Conservation (phyloP, 2,888 invertebrate species). For the Cyrtodaria siliqua region DNA sequence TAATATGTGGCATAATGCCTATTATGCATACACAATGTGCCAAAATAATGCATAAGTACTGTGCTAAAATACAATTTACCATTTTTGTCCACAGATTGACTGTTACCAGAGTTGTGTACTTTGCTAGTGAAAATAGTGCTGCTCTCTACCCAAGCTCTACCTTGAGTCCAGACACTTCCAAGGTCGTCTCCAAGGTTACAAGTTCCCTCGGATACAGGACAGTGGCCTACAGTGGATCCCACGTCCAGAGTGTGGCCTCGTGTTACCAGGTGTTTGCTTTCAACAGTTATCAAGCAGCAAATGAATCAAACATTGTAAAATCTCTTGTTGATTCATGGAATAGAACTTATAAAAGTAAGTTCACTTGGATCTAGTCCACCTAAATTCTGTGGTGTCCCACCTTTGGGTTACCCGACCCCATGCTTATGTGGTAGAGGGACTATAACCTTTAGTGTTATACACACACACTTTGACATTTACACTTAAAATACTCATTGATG, state of each 20-base stretch:
- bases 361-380: too few relatives aligned
- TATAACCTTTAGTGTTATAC: too few relatives aligned
- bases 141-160: constrained; percentile 56
- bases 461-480: too few relatives aligned
- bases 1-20: too few relatives aligned
- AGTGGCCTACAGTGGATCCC: constrained; percentile 32
- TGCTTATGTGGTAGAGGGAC: too few relatives aligned
- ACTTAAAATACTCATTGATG: too few relatives aligned
- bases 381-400: too few relatives aligned
- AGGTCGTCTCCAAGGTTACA: constrained; percentile 11
- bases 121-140: constrained; percentile 29
- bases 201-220: constrained; percentile 15
- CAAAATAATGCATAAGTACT: too few relatives aligned
- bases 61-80: too few relatives aligned
- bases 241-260: constrained; percentile 13
- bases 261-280: constrained; percentile 39
- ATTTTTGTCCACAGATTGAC: constrained; percentile 35
- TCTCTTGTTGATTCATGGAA: constrained; percentile 28
- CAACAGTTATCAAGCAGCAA: constrained; percentile 6
- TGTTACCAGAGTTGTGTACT: constrained; percentile 61
- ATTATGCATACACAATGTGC: too few relatives aligned
- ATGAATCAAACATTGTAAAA: not conserved
- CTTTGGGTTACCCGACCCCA: too few relatives aligned
- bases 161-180: constrained; percentile 27
- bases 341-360: constrained; percentile 24